Conservation (phyloP, 1,140 invertebrate genomes). For the Diachasma alloeum region DNA sequence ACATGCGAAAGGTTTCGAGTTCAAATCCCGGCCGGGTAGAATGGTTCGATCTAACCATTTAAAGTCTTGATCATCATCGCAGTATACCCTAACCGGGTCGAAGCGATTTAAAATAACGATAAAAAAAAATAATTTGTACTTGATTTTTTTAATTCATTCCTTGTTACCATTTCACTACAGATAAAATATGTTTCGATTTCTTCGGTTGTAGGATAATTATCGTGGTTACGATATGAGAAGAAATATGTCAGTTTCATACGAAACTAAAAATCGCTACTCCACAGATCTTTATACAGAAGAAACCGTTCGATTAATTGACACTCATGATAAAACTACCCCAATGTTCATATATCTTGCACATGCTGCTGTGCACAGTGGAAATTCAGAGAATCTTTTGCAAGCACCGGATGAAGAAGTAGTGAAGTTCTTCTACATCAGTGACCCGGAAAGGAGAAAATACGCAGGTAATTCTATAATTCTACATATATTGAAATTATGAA, state of each 20-base stretch:
- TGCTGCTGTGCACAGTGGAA: constrained; percentile 81
- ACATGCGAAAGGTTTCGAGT: no score
- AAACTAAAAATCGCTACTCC: constrained; percentile 73
- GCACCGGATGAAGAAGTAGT: constrained; percentile 78
- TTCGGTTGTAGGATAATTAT: constrained; percentile 44
- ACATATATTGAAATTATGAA: no score
- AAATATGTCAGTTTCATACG: constrained; percentile 70
- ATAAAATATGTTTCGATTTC: no score
- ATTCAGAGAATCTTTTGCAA: constrained; percentile 74
- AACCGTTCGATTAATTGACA: constrained; percentile 73
- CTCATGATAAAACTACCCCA: constrained; percentile 70
- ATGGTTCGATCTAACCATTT: no score
- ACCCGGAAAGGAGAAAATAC: constrained; percentile 77
- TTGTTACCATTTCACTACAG: no score
- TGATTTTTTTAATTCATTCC: no score
- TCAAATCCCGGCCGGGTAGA: no score
- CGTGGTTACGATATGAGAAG: constrained; percentile 75
- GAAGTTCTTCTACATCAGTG: constrained; percentile 78
- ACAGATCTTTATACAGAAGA: constrained; percentile 81
- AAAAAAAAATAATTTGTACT: no score
- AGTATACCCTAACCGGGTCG: no score
- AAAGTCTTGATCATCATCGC: no score
- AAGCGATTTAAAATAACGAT: no score
- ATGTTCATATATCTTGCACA: constrained; percentile 85
- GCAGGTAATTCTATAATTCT: constrained; percentile 70